Evolutionary conservation across 2,113 vertebrate genomes (phyloP), one percentile per base, ranked within the genome.

Genomic region (Sminthopsis crassicaudata): DNA sequence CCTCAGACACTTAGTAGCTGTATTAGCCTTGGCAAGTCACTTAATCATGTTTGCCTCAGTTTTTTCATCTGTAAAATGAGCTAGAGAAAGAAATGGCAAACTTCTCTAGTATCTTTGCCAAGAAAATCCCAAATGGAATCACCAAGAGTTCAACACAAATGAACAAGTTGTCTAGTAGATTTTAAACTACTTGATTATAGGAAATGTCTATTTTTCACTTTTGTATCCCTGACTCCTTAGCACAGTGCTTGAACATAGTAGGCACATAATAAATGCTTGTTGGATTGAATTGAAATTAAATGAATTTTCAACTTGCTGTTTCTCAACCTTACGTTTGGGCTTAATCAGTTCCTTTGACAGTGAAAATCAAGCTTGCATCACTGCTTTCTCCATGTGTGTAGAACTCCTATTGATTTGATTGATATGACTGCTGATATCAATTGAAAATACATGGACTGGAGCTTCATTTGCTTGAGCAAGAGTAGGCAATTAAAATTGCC

Each of bases 331-430:
- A 42, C 36, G 8, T 84, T 42, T 84, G 67, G 67, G 42, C n/a
- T 84, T 84, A 84, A 84, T 84, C 67, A 23, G n/a, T 84, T 84
- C 67, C 67, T 84, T 84, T 84, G n/a, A 84, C 67, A 84, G 67
- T 84, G n/a, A 84, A 84, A 84, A 84, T 42, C 67, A 84, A 84
- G 67, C 6, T 84, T 16, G 22, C n/a, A 84, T 84, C n/a, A 84
- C 67, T 84, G 67, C n/a, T 84, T 84, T 84, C 67, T 84, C 67
- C n/a, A 23, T 84, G 67, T 84, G 67, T 84, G 67, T 42, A 42
- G 67, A 42, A 42, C n/a, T 84, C 67, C 67, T 42, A 84, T 84
- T 23, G 67, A 84, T 84, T 84, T 42, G 67, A 84, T 84, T 84
- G 67, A 84, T 84, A 42, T 84, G n/a, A 84, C 16, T 84, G 67